Evolutionary conservation across 2,113 vertebrate species (phyloP), one percentile per base, ranked within the genome.

Genomic region (Onychostoma macrolepis): DNA sequence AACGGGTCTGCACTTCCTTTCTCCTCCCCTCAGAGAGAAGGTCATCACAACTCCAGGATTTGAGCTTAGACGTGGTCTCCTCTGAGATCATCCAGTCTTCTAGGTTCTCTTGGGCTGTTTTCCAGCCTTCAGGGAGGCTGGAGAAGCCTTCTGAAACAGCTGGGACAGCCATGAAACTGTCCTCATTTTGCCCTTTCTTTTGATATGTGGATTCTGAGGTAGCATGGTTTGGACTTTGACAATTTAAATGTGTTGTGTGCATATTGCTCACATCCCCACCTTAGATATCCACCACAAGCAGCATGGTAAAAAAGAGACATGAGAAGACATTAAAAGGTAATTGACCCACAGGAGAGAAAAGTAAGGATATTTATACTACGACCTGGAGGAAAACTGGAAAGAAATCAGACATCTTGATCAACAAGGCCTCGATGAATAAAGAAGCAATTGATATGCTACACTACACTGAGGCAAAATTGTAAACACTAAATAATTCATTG

Each of bases 251-350:
- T 91, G 96, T 89, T 84, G 95, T 93, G 90, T 95, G 94, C 81
- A 92, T 86, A 93, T 90, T 94, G 94, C 93, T 96, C 94, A 94
- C 94, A 91, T 95, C 95, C 96, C 96, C 96, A 96, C 95, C 96
- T 97, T 96, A 94, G 92, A 89, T 93, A 96, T 96, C 91, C 90
- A 87, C 93, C 92, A 56, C 92, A 92, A 95, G 96, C 96, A 96
- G 96, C 96, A 92, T 97, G 95, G 93, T 93, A 93, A 95, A 94
- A 96, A 92, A 96, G 92, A 97, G 95, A 97, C 89, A 95, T 93
- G 90, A 89, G 88, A 94, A 96, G 94, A 94, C 93, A 95, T 97
- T 96, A 97, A 96, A 94, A 96, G 92, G 89, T 91, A 89, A 91
- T 85, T 93, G 87, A 45, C 30, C 65, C 50, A 83, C 28, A 4